Evolutionary conservation across 2,888 invertebrate species (phyloP).

Genomic region (Drosophila cyrtoloma): DNA sequence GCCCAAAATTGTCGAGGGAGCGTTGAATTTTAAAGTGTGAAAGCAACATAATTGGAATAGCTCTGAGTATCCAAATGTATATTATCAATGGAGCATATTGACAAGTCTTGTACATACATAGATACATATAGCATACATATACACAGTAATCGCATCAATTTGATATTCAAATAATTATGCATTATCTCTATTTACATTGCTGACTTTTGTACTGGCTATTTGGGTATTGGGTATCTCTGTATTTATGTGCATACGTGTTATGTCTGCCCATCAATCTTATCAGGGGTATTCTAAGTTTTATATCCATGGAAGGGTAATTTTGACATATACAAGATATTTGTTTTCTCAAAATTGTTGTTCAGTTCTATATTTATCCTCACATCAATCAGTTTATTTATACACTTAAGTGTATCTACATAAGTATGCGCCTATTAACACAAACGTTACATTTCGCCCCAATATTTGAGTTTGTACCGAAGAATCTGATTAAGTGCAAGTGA

Average conservation of each 20-base stretch:
- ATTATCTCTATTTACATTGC: constrained; percentile 21
- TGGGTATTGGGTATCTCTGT: constrained; percentile 1
- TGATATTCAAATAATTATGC: constrained; percentile 38
- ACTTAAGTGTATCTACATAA: neutral
- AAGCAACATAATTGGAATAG: constrained; percentile 1
- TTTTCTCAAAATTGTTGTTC: neutral
- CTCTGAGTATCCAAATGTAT: constrained; percentile 1
- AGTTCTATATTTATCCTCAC: constrained; percentile 1
- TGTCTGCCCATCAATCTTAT: constrained; percentile 13
- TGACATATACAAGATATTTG: neutral
- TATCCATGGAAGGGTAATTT: neutral
- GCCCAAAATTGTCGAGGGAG: constrained; percentile 26
- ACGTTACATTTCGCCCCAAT: neutral
- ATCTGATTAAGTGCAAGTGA: neutral
- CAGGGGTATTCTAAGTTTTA: neutral
- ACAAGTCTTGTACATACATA: neutral
- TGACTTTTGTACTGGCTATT: neutral
- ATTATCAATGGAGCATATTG: neutral
- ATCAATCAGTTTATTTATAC: constrained; percentile 25
- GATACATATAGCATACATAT: too few species aligned
- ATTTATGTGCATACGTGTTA: neutral
- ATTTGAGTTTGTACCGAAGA: neutral
- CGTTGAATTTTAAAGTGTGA: constrained; percentile 26
- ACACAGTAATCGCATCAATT: constrained; percentile 22
- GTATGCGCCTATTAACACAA: neutral